A percentile compares a stretch with the other conserved stretches of the same genome.
Evolutionary conservation across 2,888 invertebrate species (phyloP).

Genomic region (Epinotia brunnichana): DNA sequence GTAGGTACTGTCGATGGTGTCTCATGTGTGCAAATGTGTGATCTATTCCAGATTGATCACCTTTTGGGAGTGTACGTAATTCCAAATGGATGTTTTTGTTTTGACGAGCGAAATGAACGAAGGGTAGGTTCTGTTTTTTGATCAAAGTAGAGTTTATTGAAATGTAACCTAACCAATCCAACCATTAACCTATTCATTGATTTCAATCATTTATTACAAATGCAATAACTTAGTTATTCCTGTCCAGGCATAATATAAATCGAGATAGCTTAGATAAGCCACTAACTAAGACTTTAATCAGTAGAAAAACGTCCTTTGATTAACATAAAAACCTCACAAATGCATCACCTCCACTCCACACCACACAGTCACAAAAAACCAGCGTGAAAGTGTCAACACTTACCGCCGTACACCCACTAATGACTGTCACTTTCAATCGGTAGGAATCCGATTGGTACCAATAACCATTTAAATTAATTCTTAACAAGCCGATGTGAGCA

Average conservation of each 20-base stretch:
- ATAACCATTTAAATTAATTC: slow-evolving; percentile 66
- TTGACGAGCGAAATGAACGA: no score
- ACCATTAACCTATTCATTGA: no score
- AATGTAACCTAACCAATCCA: no score
- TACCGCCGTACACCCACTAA: slow-evolving; percentile 5
- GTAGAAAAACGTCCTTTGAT: background rate
- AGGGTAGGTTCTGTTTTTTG: no score
- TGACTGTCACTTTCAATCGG: slow-evolving; percentile 54
- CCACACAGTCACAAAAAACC: slow-evolving; percentile 16
- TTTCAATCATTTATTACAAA: background rate
- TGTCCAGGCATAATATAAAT: background rate
- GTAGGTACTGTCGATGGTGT: background rate
- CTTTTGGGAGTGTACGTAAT: no score
- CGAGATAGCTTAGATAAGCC: no score
- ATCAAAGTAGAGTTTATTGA: no score
- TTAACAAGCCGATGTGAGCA: slow-evolving; percentile 56
- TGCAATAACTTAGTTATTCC: background rate
- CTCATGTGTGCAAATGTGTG: no score
- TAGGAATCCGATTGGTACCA: slow-evolving; percentile 59
- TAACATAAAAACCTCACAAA: background rate
- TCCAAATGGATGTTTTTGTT: no score
- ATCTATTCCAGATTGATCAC: no score
- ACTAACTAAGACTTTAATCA: no score
- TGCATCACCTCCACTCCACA: background rate
- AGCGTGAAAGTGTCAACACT: slow-evolving; percentile 43